Evolutionary conservation across 53 echinoderm and acorn worm genomes (phyloP).

Genomic region (Temnopleurus reevesii): DNA sequence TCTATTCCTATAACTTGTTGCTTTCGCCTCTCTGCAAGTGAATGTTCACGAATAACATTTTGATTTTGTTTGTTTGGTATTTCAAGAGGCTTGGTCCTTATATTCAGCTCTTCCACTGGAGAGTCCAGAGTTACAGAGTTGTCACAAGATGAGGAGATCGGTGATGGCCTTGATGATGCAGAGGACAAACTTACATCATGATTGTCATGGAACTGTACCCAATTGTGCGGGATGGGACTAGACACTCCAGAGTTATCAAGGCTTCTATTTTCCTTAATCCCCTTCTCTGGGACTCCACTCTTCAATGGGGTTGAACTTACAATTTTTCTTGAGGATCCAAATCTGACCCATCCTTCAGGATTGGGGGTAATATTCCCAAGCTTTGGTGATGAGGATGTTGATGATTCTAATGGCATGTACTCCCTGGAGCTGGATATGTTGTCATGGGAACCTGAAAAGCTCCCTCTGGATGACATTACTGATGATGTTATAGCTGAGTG

Average conservation of each 20-base stretch:
- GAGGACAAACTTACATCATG: constrained; percentile 30
- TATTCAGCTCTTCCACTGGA: not conserved
- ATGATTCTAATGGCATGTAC: constrained; percentile 80
- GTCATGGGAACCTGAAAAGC: constrained; percentile 73
- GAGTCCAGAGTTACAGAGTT: not conserved
- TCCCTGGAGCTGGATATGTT: constrained; percentile 77
- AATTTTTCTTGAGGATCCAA: constrained; percentile 43
- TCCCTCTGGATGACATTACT: constrained; percentile 78
- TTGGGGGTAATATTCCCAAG: constrained; percentile 51
- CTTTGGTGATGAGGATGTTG: constrained; percentile 60
- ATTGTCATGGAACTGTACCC: constrained; percentile 61
- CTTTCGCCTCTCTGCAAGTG: not conserved
- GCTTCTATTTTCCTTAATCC: not conserved
- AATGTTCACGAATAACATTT: not conserved
- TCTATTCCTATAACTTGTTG: not conserved
- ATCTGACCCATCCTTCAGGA: constrained; percentile 74
- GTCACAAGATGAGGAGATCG: constrained; percentile 43
- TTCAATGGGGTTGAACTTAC: constrained; percentile 46
- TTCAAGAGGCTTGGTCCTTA: not conserved
- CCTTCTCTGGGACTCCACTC: not conserved
- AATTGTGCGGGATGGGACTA: constrained; percentile 38
- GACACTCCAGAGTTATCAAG: not conserved
- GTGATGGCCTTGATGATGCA: constrained; percentile 55
- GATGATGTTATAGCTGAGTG: constrained; percentile 81
- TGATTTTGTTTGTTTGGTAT: not conserved